Conservation (phyloP, 2,797 vertebrate genomes). For the Pseudomugil tenellus region DNA sequence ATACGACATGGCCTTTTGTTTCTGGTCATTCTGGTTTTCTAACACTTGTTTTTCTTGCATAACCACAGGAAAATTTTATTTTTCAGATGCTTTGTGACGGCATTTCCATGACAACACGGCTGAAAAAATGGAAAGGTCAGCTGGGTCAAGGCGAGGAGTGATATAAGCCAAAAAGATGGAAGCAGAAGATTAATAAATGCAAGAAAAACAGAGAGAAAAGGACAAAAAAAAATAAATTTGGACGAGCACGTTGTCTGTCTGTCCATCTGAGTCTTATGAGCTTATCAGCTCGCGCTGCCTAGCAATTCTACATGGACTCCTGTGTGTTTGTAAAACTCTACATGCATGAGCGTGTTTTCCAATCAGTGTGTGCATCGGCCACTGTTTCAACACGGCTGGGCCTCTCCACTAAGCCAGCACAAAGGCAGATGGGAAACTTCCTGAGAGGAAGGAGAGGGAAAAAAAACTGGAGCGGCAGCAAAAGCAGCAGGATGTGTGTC, state of each 20-base stretch:
- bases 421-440: constrained; percentile 85
- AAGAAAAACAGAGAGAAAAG: constrained; percentile 34
- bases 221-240: constrained; percentile 17
- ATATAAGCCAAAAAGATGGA: constrained; percentile 19
- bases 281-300: constrained; percentile 49
- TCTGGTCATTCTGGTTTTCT: not conserved
- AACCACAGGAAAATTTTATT: constrained; percentile 1
- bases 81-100: constrained; percentile 2
- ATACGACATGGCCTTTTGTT: not conserved
- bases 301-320: constrained; percentile 35
- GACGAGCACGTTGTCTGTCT: not conserved
- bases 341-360: constrained; percentile 70
- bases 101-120: constrained; percentile 42
- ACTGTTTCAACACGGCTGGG: constrained; percentile 79
- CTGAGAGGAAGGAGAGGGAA: constrained; percentile 77
- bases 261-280: constrained; percentile 4
- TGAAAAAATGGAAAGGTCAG: constrained; percentile 48
- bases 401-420: constrained; percentile 75
- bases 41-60: constrained; percentile 8
- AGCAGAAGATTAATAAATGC: constrained; percentile 53
- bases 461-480: constrained; percentile 70
- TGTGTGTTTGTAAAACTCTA: constrained; percentile 57
- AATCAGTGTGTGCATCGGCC: constrained; percentile 76
- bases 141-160: constrained; percentile 53
- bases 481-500: constrained; percentile 80